Conservation (phyloP, 64 coral and sea anemone genomes). For the Actinia tenebrosa region DNA sequence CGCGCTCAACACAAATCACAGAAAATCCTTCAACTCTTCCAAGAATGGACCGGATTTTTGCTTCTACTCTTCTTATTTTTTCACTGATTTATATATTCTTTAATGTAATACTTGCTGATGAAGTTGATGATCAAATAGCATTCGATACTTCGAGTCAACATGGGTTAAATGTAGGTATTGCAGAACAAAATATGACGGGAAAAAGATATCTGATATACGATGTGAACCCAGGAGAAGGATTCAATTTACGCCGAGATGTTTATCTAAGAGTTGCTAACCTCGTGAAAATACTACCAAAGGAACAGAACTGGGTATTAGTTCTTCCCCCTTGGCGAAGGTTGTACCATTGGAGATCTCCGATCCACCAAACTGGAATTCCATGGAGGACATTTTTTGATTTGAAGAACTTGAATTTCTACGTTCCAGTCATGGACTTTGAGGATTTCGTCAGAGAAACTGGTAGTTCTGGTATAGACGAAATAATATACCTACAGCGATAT, state of each 20-base stretch:
- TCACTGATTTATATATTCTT: neutral
- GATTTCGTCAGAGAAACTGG: conserved; percentile 89
- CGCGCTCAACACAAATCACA: neutral
- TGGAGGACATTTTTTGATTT: conserved; percentile 95
- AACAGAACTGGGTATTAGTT: conserved; percentile 91
- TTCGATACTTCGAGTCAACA: conserved; percentile 70
- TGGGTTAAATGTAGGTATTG: conserved; percentile 69
- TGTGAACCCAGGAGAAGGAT: conserved; percentile 96
- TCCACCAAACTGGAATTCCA: conserved; percentile 86
- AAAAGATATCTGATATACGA: conserved; percentile 93
- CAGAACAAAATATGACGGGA: conserved; percentile 9
- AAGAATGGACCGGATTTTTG: neutral
- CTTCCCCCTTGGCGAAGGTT: conserved; percentile 89
- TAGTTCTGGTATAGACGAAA: conserved; percentile 70
- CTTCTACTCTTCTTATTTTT: neutral
- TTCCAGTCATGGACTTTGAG: conserved; percentile 96
- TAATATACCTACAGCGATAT: conserved; percentile 91
- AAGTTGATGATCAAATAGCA: conserved; percentile 64
- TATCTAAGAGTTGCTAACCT: conserved; percentile 93
- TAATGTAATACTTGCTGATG: conserved; percentile 23
- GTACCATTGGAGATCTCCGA: conserved; percentile 84
- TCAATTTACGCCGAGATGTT: conserved; percentile 91
- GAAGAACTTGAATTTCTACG: conserved; percentile 85
- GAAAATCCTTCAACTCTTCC: neutral
- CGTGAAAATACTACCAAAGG: conserved; percentile 66